Evolutionary conservation across 2,888 invertebrate species (phyloP).

Genomic region (Baccha elongata): DNA sequence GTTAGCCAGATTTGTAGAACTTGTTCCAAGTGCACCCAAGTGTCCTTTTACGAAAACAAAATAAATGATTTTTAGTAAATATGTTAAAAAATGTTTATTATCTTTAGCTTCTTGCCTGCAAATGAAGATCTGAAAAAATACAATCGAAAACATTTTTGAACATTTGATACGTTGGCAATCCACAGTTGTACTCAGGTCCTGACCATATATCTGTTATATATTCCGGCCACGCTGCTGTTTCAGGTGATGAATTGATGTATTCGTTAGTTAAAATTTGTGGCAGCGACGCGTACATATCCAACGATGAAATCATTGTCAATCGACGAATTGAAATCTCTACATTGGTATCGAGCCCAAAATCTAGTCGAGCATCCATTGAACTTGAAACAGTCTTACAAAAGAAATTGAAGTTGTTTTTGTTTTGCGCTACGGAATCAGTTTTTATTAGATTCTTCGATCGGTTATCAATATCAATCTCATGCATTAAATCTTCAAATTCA

Average conservation of each 20-base stretch:
- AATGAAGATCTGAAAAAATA: constrained; percentile 86
- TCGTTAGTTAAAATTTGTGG: constrained; percentile 81
- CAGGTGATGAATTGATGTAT: constrained; percentile 79
- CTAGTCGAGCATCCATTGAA: constrained; percentile 90
- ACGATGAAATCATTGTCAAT: constrained; percentile 86
- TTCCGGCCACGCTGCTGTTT: constrained; percentile 82
- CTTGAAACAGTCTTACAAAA: constrained; percentile 85
- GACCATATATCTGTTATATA: constrained; percentile 83
- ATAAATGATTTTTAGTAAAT: constrained; percentile 10
- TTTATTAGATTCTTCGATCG: constrained; percentile 85
- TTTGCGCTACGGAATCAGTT: constrained; percentile 81
- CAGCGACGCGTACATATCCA: constrained; percentile 81
- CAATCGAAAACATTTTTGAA: constrained; percentile 87
- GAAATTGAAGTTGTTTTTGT: constrained; percentile 81
- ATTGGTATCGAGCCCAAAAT: constrained; percentile 89
- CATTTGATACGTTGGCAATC: constrained; percentile 84
- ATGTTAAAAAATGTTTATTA: background rate
- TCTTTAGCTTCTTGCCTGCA: constrained; percentile 80
- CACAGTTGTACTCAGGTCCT: constrained; percentile 83
- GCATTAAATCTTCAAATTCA: constrained; percentile 90
- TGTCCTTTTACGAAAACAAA: constrained; percentile 84
- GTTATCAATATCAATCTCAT: constrained; percentile 87
- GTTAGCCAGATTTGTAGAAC: constrained; percentile 94
- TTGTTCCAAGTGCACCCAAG: constrained; percentile 91
- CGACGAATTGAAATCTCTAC: constrained; percentile 90